These are phyloP conservation scores for Polyodon spathula DNA, from an alignment of 2,113 vertebrate genomes.

Conservation along the genomic window DNA sequence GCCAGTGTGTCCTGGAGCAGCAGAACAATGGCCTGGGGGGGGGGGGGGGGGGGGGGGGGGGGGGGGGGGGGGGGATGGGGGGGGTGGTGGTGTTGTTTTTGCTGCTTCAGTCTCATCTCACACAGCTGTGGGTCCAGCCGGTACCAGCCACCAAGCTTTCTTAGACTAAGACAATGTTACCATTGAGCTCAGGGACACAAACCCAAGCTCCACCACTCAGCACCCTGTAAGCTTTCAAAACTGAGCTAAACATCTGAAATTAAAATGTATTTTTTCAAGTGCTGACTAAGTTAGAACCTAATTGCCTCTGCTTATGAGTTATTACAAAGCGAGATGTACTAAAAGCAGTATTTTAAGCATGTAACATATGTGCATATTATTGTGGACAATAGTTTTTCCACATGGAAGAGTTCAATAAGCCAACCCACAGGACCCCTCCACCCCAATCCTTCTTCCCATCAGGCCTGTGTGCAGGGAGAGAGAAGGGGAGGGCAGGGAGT, in stretches of 20 bases:
- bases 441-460: slow-evolving; percentile 29
- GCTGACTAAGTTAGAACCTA: no score
- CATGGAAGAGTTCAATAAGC: slow-evolving; percentile 28
- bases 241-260: no score
- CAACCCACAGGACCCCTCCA: slow-evolving; percentile 31
- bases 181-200: slow-evolving; percentile 48
- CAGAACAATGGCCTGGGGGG: slow-evolving; percentile 8
- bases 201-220: slow-evolving; percentile 13
- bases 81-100: not conserved
- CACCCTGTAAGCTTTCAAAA: not conserved
- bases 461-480: slow-evolving; percentile 42
- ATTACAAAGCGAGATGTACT: no score
- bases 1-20: slow-evolving; percentile 30
- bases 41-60: no score
- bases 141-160: slow-evolving; percentile 50
- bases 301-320: no score
- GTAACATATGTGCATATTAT: slow-evolving; percentile 1
- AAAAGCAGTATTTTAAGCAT: not conserved
- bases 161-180: slow-evolving; percentile 40
- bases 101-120: slow-evolving; percentile 21
- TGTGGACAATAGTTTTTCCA: slow-evolving; percentile 23
- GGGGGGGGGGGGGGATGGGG: no score
- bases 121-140: slow-evolving; percentile 55
- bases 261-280: no score
- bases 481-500: not conserved